These are phyloP conservation scores for Capricornis sumatraensis DNA, from an alignment of 2,113 vertebrate species.

Conservation along the genomic window DNA sequence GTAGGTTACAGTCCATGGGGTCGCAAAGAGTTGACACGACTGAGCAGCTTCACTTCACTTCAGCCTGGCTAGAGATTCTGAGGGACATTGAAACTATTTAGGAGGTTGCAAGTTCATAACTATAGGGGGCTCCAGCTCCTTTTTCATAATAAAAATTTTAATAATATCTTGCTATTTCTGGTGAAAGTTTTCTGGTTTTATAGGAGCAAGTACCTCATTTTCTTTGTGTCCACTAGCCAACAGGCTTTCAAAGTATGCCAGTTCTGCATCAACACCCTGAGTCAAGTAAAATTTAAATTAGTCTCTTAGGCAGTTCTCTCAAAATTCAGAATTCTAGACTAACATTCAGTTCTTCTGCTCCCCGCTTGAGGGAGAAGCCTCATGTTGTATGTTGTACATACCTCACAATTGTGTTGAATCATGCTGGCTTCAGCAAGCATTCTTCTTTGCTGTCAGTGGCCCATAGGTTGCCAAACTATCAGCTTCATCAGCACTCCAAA, in stretches of 20 bases:
- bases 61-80: neutral
- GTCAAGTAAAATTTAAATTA: neutral
- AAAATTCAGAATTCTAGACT: neutral
- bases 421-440: neutral
- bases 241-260: neutral
- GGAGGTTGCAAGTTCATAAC: neutral
- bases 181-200: neutral
- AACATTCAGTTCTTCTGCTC: neutral
- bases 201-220: neutral
- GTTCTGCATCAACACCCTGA: neutral
- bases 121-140: neutral
- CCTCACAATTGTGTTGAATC: neutral
- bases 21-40: neutral
- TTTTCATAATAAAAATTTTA: neutral
- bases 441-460: neutral
- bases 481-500: neutral
- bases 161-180: neutral
- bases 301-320: neutral
- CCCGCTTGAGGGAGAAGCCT: neutral
- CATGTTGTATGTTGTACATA: neutral
- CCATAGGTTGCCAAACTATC: neutral
- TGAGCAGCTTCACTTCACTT: neutral
- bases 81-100: neutral
- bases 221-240: neutral
- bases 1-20: neutral